phyloP scores from a whole-genome alignment of 1,140 invertebrate species.

The Drosophila littoralis region DNA sequence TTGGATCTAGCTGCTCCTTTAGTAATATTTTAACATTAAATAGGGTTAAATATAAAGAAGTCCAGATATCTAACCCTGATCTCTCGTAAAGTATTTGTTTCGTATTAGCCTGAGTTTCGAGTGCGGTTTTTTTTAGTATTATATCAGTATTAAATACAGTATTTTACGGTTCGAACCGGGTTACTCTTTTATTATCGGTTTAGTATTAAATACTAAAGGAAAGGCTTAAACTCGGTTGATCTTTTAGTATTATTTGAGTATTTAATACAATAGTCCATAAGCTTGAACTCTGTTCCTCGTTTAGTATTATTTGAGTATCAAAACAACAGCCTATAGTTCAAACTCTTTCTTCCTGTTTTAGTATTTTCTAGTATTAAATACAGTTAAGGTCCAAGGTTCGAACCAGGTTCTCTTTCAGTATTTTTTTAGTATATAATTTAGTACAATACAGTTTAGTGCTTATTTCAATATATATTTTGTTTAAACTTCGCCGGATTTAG shows the following conservation, averaged over 20 bases:
- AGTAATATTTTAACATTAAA: constrained; percentile 9
- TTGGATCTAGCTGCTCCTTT: background rate
- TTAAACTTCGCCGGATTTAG: constrained; percentile 36
- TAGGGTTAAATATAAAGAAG: background rate
- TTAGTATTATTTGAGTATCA: too few species aligned
- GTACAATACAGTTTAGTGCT: constrained; percentile 25
- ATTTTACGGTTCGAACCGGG: background rate
- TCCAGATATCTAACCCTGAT: too few species aligned
- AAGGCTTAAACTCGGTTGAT: background rate
- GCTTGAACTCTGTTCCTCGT: too few species aligned
- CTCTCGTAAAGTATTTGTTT: too few species aligned
- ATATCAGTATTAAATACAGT: background rate
- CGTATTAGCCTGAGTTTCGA: background rate
- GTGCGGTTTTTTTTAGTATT: background rate
- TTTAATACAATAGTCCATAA: background rate
- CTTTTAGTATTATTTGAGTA: constrained; percentile 17
- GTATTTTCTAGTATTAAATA: background rate
- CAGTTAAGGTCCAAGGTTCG: background rate
- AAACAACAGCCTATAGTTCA: too few species aligned
- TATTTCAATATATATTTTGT: background rate
- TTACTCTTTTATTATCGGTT: constrained; percentile 9
- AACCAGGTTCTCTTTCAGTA: too few species aligned
- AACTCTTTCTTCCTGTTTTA: background rate
- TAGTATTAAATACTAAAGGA: background rate
- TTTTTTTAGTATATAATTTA: background rate